These are phyloP conservation scores for mouse (Mus musculus) DNA, from an alignment of 2,113 vertebrate species.

Conservation along the genomic window GRCm39 chrX:101042501-101043000, in stretches of 20 bases:
- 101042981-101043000: too few species aligned
- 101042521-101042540: background rate
- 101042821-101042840: background rate
- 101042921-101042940: too few species aligned
- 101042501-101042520: background rate
- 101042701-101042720: constrained; percentile 11
- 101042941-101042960: too few species aligned
- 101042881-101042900: background rate
- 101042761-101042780: background rate
- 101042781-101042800: background rate
- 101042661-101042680: background rate
- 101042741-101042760: background rate
- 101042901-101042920: background rate
- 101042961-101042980: too few species aligned
- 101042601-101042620: background rate
- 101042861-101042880: constrained; percentile 30
- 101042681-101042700: background rate
- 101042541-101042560: background rate
- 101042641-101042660: background rate
- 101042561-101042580: background rate
- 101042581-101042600: background rate
- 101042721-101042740: background rate
- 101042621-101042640: background rate
- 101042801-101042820: background rate
- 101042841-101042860: background rate